A percentile compares a stretch with the other conserved stretches of the same genome.
Evolutionary conservation across 2,797 vertebrate species (phyloP).

Genomic region (Falco novaeseelandiae): DNA sequence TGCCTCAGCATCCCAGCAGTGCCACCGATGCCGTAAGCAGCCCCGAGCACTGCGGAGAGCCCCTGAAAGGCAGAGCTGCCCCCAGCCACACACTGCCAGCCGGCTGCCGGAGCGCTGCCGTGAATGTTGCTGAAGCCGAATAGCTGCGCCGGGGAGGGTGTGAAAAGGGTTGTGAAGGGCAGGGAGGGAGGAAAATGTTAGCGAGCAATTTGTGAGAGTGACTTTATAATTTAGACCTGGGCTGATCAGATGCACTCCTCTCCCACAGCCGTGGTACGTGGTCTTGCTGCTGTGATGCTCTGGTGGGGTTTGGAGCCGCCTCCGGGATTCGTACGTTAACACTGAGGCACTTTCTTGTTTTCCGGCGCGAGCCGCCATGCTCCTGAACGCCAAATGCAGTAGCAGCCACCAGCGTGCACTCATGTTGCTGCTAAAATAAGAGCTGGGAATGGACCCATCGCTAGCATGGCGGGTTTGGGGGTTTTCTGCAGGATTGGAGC

Average conservation of each 20-base stretch:
- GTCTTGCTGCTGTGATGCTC: neutral
- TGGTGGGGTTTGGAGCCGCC: neutral
- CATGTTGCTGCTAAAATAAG: neutral
- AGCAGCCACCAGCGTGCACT: neutral
- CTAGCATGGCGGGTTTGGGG: neutral
- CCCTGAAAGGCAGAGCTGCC: slow-evolving; percentile 70
- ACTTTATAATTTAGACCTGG: neutral
- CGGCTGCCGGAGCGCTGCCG: slow-evolving; percentile 41
- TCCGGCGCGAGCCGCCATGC: neutral
- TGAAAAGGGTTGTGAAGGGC: neutral
- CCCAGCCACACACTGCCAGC: slow-evolving; percentile 35
- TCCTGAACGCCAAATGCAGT: neutral
- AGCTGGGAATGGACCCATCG: neutral
- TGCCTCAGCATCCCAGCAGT: slow-evolving; percentile 64
- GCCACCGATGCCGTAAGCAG: slow-evolving; percentile 20
- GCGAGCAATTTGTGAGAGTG: neutral
- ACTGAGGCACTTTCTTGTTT: neutral
- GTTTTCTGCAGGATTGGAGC: neutral
- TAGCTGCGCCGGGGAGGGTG: slow-evolving; percentile 1
- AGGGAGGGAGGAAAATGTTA: fast-evolving
- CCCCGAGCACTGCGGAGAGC: slow-evolving; percentile 42
- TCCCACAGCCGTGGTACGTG: neutral
- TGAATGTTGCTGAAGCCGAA: slow-evolving; percentile 50
- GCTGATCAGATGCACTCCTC: neutral
- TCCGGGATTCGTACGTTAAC: neutral